phyloP scores from a whole-genome alignment of 37 sponge, comb jelly and placozoan species.

The Spongilla lacustris region DNA sequence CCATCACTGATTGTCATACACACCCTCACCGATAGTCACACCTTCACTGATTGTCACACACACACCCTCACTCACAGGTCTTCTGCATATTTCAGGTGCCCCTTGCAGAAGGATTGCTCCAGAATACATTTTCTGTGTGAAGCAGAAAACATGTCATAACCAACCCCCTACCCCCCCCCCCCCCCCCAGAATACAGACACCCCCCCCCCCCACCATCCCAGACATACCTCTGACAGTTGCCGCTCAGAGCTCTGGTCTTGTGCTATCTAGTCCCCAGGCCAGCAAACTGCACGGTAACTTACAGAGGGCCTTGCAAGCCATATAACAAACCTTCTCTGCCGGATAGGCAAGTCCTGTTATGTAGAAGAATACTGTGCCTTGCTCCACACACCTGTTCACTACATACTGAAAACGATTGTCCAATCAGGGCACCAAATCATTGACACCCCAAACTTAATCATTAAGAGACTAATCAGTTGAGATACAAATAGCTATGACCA shows the following conservation, averaged over 20 bases:
- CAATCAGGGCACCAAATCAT: too few species aligned
- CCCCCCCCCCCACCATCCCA: not conserved
- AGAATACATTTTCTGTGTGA: not conserved
- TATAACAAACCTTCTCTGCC: not conserved
- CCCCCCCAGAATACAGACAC: not conserved
- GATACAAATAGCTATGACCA: too few species aligned
- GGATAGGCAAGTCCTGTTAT: not conserved
- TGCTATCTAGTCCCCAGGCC: not conserved
- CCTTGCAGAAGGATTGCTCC: conserved; percentile 11
- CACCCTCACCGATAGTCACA: too few species aligned
- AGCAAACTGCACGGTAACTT: not conserved
- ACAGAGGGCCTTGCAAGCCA: not conserved
- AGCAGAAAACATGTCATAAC: not conserved
- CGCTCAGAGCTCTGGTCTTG: not conserved
- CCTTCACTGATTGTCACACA: not conserved
- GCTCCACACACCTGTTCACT: not conserved
- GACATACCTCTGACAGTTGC: not conserved
- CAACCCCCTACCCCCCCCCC: not conserved
- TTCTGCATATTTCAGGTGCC: not conserved
- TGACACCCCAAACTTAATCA: too few species aligned
- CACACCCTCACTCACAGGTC: not conserved
- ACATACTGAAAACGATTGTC: not conserved
- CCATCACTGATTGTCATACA: too few species aligned
- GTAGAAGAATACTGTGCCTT: not conserved
- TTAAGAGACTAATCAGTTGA: too few species aligned